Conservation (phyloP, 2,797 vertebrate genomes). For the Mormyrus proboscirostris region DNA sequence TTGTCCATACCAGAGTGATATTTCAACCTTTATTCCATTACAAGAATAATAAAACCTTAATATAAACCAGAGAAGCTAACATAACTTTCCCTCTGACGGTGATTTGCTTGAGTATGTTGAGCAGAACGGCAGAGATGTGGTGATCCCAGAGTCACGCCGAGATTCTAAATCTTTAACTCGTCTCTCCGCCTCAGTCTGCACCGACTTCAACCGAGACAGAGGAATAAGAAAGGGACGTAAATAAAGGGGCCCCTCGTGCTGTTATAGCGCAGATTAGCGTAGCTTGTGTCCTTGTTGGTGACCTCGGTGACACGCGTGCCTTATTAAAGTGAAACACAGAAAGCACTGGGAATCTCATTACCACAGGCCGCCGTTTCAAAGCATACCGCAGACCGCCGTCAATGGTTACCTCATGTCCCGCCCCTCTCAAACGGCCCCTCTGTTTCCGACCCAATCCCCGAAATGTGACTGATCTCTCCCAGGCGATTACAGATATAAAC, state of each 20-base stretch:
- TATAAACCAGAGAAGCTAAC: not conserved
- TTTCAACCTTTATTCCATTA: not conserved
- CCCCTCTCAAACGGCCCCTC: not conserved
- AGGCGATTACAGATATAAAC: not conserved
- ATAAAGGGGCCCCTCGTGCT: not conserved
- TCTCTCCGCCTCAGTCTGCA: not conserved
- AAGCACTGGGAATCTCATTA: conserved; percentile 15
- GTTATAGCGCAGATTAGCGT: conserved; percentile 10
- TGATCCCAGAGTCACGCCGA: no score
- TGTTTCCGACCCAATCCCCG: not conserved
- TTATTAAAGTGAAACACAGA: conserved; percentile 9
- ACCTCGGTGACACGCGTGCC: not conserved
- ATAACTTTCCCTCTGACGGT: not conserved
- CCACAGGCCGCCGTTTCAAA: not conserved
- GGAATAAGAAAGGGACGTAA: not conserved
- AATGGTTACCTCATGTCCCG: not conserved
- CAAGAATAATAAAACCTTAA: not conserved
- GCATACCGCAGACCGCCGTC: not conserved
- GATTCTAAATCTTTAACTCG: not conserved
- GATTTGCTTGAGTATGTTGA: not conserved
- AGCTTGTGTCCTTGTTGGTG: not conserved
- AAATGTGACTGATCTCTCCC: not conserved
- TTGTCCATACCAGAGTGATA: not conserved
- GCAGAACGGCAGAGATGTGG: not conserved
- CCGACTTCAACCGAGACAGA: not conserved